A percentile compares a stretch with the other conserved stretches of the same genome.
Evolutionary conservation across 2,797 vertebrate species (phyloP).

Genomic region (Meriones psammophilus): DNA sequence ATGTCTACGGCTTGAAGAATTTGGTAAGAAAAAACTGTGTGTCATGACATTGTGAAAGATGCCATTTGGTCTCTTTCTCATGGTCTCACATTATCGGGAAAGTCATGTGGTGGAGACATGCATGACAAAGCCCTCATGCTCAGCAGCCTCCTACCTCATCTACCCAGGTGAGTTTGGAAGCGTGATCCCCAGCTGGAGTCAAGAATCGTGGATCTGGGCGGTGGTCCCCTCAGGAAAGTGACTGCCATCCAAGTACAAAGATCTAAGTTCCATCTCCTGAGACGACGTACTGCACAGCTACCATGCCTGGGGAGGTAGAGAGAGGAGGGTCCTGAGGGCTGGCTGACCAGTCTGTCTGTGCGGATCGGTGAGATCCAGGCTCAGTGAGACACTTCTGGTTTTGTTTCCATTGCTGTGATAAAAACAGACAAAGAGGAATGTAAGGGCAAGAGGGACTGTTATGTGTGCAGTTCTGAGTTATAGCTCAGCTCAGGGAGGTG

Average conservation of each 20-base stretch:
- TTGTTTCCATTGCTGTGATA: neutral
- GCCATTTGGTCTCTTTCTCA: neutral
- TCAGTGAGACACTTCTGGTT: neutral
- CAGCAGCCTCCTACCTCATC: neutral
- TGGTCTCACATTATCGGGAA: neutral
- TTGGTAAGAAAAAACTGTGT: neutral
- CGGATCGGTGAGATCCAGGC: neutral
- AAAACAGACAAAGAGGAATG: neutral
- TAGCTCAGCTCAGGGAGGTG: neutral
- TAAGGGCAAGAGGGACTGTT: no score
- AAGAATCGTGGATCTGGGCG: neutral
- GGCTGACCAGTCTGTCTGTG: neutral
- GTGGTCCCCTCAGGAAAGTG: no score
- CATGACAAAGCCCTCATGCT: neutral
- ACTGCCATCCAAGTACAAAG: neutral
- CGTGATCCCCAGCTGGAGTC: neutral
- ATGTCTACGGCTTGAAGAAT: neutral
- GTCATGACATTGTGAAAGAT: neutral
- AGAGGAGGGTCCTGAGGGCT: neutral
- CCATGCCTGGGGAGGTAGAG: neutral
- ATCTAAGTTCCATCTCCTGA: neutral
- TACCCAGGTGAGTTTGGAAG: neutral
- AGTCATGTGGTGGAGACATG: neutral
- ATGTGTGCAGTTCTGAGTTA: no score
- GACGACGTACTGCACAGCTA: no score